phyloP scores from a whole-genome alignment of 2,888 invertebrate species.

The Rhopalosiphum nymphaeae region DNA sequence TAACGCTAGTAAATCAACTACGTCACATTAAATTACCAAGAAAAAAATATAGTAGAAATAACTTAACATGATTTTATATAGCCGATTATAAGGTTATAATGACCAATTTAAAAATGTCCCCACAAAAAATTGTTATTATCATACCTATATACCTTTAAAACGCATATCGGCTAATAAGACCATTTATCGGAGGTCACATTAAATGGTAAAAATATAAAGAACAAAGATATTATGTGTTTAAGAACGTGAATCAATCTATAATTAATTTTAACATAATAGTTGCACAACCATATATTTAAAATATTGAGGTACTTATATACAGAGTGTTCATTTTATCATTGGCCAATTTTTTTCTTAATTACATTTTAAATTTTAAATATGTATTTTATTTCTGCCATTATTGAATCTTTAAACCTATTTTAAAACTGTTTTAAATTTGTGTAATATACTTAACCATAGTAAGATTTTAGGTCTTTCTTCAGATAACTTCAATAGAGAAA shows the following conservation, averaged over 20 bases:
- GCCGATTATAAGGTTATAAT: neutral
- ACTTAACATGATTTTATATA: neutral
- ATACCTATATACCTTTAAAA: neutral
- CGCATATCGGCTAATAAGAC: neutral
- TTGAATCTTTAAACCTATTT: neutral
- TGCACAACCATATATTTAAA: constrained; percentile 18
- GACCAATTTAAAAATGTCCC: neutral
- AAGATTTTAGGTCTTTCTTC: neutral
- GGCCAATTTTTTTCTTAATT: neutral
- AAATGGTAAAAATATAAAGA: neutral
- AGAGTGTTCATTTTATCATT: neutral
- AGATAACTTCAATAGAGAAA: neutral
- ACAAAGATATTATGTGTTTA: neutral
- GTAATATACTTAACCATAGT: neutral
- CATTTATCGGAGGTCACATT: constrained; percentile 3
- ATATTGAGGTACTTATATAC: neutral
- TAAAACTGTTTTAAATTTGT: neutral
- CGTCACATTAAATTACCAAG: neutral
- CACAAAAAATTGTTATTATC: neutral
- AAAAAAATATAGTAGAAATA: neutral
- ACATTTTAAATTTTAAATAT: neutral
- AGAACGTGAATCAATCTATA: neutral
- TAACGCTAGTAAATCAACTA: neutral
- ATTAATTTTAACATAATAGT: constrained; percentile 24
- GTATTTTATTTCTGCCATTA: neutral